Conservation (phyloP, 2,113 vertebrate genomes). For the Paratilapia polleni region DNA sequence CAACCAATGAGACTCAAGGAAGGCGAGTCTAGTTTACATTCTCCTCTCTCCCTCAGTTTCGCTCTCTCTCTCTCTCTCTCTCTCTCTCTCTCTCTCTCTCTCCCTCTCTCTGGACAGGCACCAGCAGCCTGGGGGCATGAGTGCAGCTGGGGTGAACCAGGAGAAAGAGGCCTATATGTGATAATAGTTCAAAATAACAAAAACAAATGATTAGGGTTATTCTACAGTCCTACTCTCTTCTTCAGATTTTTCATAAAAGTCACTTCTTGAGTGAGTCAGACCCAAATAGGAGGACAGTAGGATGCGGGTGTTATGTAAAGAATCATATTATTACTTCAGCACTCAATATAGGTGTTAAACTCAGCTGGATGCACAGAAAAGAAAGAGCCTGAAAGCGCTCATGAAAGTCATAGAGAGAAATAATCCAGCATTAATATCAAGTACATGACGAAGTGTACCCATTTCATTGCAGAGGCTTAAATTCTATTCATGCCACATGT, state of each 20-base stretch:
- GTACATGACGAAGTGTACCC: neutral
- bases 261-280: neutral
- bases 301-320: slow-evolving; percentile 10
- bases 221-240: neutral
- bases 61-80: slow-evolving; percentile 40
- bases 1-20: slow-evolving; percentile 69
- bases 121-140: slow-evolving; percentile 57
- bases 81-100: slow-evolving; percentile 38
- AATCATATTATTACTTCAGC: slow-evolving; percentile 24
- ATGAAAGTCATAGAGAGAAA: neutral
- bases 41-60: slow-evolving; percentile 40
- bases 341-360: slow-evolving; percentile 1
- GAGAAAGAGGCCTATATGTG: slow-evolving; percentile 22
- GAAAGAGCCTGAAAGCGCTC: neutral
- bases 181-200: slow-evolving; percentile 40
- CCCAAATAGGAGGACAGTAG: neutral
- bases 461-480: neutral
- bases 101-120: slow-evolving; percentile 47
- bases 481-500: neutral
- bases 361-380: neutral
- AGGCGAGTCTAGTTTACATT: slow-evolving; percentile 67
- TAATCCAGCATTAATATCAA: slow-evolving; percentile 1
- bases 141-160: slow-evolving; percentile 72
- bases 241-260: neutral
- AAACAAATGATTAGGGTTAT: slow-evolving; percentile 17